Evolutionary conservation across 2,113 vertebrate genomes (phyloP).

Genomic region (Oryctolagus cuniculus): mOryCun1.1 NC_091447.1:32980001-32980500

Average conservation of each 20-base stretch:
- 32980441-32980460: not conserved
- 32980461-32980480: not conserved
- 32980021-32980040: not conserved
- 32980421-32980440: not conserved
- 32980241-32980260: not conserved
- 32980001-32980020: not conserved
- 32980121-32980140: not conserved
- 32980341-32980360: not conserved
- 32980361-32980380: conserved; percentile 49
- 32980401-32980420: not conserved
- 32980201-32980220: not conserved
- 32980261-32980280: not conserved
- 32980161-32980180: conserved; percentile 6
- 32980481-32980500: not conserved
- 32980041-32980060: not conserved
- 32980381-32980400: not conserved
- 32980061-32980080: conserved; percentile 14
- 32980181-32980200: not conserved
- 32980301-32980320: not conserved
- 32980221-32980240: not conserved
- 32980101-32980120: not conserved
- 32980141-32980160: not conserved
- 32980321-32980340: not conserved
- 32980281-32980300: not conserved
- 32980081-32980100: conserved; percentile 6